Evolutionary conservation across 92 coral and sea anemone species (phyloP).

Genomic region (Umimayanthus kanabou): DNA sequence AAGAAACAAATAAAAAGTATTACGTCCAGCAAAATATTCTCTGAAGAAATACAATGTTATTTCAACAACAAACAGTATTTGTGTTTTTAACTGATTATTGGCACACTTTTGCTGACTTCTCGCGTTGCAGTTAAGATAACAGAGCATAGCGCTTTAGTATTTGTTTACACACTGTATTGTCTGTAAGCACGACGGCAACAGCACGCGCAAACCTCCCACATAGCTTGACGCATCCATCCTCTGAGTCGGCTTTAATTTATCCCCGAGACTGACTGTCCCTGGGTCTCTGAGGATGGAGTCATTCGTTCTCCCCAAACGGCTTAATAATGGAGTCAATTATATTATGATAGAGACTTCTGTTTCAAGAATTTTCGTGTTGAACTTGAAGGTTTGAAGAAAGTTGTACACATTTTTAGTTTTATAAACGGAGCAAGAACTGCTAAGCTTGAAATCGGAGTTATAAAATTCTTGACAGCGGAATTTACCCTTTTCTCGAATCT

Average conservation of each 20-base stretch:
- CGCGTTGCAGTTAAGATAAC: constrained; percentile 21
- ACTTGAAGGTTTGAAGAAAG: not conserved
- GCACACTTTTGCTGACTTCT: constrained; percentile 6
- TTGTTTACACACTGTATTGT: not conserved
- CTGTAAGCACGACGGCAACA: not conserved
- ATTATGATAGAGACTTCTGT: not conserved
- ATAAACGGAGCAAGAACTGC: not conserved
- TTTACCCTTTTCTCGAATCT: too few relatives aligned
- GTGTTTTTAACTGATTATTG: not conserved
- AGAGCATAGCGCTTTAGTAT: constrained; percentile 21
- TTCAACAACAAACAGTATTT: constrained; percentile 24
- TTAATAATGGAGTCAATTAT: not conserved
- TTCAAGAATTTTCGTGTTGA: not conserved
- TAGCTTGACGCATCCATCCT: not conserved
- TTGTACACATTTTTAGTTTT: not conserved
- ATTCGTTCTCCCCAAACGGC: not conserved
- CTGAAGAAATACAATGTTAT: not conserved
- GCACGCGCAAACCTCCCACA: constrained; percentile 33
- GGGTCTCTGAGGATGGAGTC: not conserved
- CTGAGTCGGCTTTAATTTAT: too few relatives aligned
- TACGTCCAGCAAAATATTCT: not conserved
- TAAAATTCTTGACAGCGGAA: not conserved
- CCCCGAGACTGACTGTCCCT: not conserved
- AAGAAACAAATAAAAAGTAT: not conserved
- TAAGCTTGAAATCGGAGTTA: not conserved